Base-by-base conservation (phyloP, 2,888 invertebrate species). In the Salpingus planirostris region DNA sequence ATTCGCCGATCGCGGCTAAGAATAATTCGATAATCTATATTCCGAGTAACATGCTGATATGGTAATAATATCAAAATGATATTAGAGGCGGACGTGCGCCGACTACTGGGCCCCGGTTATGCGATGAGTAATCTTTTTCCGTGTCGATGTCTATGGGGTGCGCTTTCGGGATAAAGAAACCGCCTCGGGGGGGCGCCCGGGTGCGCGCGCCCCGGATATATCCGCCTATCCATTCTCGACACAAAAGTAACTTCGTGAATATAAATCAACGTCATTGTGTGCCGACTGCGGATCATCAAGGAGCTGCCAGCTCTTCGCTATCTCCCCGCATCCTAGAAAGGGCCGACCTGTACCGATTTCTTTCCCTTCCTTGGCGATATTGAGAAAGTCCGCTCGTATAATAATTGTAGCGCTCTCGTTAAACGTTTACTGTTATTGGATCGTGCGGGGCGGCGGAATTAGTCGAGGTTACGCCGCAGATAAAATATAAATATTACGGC, bases 21-120 rank as follows among this genome's bases (percentile, higher is more conserved):
- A 49, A 54, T 59, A 58, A 59, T 59, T 54, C 50, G 51, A 57
- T 56, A 57, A 57, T 59, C 54, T 57, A 55, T 59, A 60, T 59
- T 59, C 59, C 40, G 44, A 50, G 47, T 47, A 46, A 50, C 52
- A 52, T 52, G 49, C 54, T 57, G 57, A 58, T 60, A 59, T 58
- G 57, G 59, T 61, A 59, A 60, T 61, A 57, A 60, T 60, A 59
- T 55, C 55, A 55, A 57, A 59, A 57, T 57, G 54, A 55, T 57
- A 57, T 57, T 57, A 59, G 52, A 50, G 42, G 47, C 38, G 47
- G 44, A 58, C 58, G 58, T 57, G 58, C 47, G 31, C 26, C 32
- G 52, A 50, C 48, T 47, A 27, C 36, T n/a, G 33, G 37, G 37
- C 33, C 30, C 24, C 23, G 15, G 7, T 15, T 21, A 13, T 22